Evolutionary conservation across 2,113 vertebrate species (phyloP).

Genomic region (Amphiprion percula): DNA sequence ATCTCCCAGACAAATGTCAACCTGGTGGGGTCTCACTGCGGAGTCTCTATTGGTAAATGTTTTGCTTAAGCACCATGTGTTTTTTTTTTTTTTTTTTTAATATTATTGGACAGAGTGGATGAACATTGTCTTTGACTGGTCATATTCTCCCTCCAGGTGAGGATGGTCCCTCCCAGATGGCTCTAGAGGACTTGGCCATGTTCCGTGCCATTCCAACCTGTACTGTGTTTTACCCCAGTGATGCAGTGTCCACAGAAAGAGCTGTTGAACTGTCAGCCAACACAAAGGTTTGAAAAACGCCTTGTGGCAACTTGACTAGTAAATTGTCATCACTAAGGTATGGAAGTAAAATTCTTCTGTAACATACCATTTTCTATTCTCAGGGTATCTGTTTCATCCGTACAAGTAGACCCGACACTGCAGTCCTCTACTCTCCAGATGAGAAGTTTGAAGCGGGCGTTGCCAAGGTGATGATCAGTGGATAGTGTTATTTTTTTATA

Average conservation of each 20-base stretch:
- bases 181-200: constrained; percentile 91
- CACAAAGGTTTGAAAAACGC: constrained; percentile 80
- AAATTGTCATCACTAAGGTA: background rate
- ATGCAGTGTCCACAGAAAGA: constrained; percentile 87
- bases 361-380: constrained; percentile 1
- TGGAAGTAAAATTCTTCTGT: background rate
- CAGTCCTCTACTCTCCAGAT: constrained; percentile 85
- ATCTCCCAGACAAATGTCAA: constrained; percentile 90
- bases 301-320: background rate
- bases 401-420: constrained; percentile 85
- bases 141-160: constrained; percentile 81
- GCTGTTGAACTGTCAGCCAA: constrained; percentile 88
- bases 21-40: constrained; percentile 90
- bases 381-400: constrained; percentile 91
- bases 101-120: no score
- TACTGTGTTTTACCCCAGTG: constrained; percentile 91
- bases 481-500: no score
- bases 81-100: background rate
- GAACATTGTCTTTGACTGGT: accelerated
- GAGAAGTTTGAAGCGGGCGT: constrained; percentile 88
- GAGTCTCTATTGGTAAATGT: constrained; percentile 87
- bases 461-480: constrained; percentile 84
- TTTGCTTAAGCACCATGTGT: accelerated
- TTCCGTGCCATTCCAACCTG: constrained; percentile 90
- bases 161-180: constrained; percentile 91